These are phyloP conservation scores for Pongo abelii DNA, from an alignment of 2,113 vertebrate species.

Conservation along the genomic window DNA sequence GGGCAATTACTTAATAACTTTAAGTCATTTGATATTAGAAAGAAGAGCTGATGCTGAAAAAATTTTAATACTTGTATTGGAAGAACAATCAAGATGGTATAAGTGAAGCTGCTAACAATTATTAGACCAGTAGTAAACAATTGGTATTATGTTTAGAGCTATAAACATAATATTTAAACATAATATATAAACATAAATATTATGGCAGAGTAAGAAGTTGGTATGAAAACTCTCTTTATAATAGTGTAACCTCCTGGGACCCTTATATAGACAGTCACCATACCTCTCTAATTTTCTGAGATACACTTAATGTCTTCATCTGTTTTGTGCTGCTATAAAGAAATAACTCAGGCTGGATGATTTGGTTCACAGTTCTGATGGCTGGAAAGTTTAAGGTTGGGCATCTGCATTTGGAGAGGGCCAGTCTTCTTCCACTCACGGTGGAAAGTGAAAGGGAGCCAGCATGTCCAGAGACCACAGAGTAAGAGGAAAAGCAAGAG, in stretches of 20 bases:
- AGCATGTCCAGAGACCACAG: not conserved
- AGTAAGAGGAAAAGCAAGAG: not conserved
- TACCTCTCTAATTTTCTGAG: not conserved
- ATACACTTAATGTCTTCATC: not conserved
- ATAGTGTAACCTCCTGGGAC: not conserved
- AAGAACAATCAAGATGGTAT: not conserved
- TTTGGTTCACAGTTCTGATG: not conserved
- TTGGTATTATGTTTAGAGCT: not conserved
- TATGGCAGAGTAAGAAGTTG: not conserved
- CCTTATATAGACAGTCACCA: not conserved
- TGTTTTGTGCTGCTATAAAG: not conserved
- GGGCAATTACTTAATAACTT: not conserved
- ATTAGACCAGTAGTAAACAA: not conserved
- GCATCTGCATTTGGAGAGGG: not conserved
- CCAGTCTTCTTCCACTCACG: not conserved
- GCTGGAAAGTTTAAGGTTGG: not conserved
- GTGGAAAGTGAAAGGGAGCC: not conserved
- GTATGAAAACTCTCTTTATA: not conserved
- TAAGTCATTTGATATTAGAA: not conserved
- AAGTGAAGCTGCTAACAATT: not conserved
- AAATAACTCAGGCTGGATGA: not conserved
- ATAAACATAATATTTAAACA: no score
- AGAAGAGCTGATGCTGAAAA: not conserved
- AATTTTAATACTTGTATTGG: not conserved
- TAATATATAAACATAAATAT: no score